Percentiles rank a stretch among this genome's conserved stretches.
Conservation (phyloP, 2,797 vertebrate genomes). For the Melopsittacus undulatus region DNA sequence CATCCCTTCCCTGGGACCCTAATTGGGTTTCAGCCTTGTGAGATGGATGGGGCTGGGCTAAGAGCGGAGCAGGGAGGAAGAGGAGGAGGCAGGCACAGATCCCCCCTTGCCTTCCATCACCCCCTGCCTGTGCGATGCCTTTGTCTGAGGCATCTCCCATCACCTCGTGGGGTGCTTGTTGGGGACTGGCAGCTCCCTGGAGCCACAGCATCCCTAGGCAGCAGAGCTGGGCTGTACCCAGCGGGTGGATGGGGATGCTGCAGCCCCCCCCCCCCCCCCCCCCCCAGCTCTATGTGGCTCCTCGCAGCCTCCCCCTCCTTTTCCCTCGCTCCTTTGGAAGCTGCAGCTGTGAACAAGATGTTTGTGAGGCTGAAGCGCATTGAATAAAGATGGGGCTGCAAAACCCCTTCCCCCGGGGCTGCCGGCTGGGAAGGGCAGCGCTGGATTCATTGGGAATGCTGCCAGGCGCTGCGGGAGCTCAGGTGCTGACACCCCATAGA, state of each 20-base stretch:
- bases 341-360: constrained; percentile 33
- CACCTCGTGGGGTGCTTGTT: neutral
- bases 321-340: constrained; percentile 7
- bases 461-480: neutral
- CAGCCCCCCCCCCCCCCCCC: neutral
- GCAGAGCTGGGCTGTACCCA: neutral
- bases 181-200: neutral
- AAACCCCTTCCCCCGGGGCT: constrained; percentile 14
- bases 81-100: neutral
- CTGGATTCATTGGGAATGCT: neutral
- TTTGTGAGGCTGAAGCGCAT: neutral
- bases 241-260: neutral
- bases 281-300: neutral
- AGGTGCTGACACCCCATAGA: neutral
- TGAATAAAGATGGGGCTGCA: constrained; percentile 29
- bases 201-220: neutral
- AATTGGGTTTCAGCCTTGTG: constrained; percentile 37
- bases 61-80: neutral
- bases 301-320: neutral
- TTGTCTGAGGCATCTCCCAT: fast-evolving
- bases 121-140: neutral
- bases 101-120: no score
- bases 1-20: neutral
- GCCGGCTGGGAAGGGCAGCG: neutral
- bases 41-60: constrained; percentile 2